These are phyloP conservation scores for Perdita meconis DNA, from an alignment of 2,888 invertebrate species.

Conservation along the genomic window DNA sequence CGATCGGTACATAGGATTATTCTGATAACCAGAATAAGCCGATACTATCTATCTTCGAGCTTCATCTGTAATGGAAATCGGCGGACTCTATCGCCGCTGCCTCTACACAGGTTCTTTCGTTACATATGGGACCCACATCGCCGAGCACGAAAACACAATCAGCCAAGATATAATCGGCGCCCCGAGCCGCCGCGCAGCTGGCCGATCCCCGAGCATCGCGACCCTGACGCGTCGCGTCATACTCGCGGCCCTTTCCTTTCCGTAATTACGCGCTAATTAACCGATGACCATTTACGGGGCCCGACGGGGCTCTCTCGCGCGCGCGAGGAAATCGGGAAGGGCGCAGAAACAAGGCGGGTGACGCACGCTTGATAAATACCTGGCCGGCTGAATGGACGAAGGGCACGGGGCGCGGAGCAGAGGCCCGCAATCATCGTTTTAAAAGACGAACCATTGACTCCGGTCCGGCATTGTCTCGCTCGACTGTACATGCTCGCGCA, in stretches of 20 bases:
- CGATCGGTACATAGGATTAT: no score
- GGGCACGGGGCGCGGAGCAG: conserved; percentile 27
- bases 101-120: no score
- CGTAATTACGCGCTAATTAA: conserved; percentile 61
- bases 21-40: no score
- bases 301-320: neutral
- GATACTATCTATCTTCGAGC: no score
- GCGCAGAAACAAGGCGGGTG: neutral
- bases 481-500: conserved; percentile 38
- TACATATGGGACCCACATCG: no score
- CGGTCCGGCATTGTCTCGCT: conserved; percentile 65
- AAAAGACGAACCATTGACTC: conserved; percentile 73
- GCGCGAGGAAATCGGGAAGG: conserved; percentile 38
- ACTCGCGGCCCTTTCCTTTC: conserved; percentile 1
- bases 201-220: conserved; percentile 1
- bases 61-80: no score
- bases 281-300: conserved; percentile 46
- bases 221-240: conserved; percentile 1
- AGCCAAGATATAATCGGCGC: conserved; percentile 5
- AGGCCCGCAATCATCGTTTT: conserved; percentile 65
- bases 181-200: neutral
- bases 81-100: no score
- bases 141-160: neutral
- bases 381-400: conserved; percentile 21
- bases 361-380: conserved; percentile 47